phyloP scores from a whole-genome alignment of 2,113 vertebrate species.

The Cyanoderma ruficeps region DNA sequence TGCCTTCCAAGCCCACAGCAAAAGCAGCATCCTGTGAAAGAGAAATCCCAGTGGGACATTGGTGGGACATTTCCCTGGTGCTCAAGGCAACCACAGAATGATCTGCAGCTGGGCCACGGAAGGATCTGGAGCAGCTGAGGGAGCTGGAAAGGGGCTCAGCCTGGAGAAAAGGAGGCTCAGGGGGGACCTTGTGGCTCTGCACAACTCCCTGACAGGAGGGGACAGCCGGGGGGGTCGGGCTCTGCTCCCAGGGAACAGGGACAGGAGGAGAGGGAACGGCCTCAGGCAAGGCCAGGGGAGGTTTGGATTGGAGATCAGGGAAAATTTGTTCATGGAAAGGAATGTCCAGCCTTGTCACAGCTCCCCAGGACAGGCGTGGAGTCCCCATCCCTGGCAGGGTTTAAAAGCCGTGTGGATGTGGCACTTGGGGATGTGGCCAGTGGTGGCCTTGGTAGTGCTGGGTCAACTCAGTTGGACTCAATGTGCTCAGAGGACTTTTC shows the following conservation, averaged over 20 bases:
- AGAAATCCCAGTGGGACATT: accelerated
- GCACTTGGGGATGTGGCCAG: background rate
- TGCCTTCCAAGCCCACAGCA: background rate
- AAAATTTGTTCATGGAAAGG: background rate
- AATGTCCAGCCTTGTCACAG: background rate
- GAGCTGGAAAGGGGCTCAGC: background rate
- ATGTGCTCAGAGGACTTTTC: background rate
- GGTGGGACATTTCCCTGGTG: background rate
- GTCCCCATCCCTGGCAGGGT: too few species aligned
- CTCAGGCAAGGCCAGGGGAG: background rate
- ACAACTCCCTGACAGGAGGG: background rate
- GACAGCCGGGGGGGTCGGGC: background rate
- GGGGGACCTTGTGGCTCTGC: background rate
- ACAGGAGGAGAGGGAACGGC: background rate
- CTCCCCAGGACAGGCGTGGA: background rate
- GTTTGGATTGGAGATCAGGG: accelerated
- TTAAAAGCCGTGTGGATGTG: background rate
- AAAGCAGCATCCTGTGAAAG: background rate
- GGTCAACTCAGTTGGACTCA: background rate
- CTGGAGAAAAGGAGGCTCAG: background rate
- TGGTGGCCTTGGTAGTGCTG: background rate
- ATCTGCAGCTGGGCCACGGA: background rate
- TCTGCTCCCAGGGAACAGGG: background rate
- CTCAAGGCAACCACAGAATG: background rate
- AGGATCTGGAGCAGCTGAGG: background rate